phyloP scores from a whole-genome alignment of 2,113 vertebrate genomes.

The Pseudopodoces humilis region DNA sequence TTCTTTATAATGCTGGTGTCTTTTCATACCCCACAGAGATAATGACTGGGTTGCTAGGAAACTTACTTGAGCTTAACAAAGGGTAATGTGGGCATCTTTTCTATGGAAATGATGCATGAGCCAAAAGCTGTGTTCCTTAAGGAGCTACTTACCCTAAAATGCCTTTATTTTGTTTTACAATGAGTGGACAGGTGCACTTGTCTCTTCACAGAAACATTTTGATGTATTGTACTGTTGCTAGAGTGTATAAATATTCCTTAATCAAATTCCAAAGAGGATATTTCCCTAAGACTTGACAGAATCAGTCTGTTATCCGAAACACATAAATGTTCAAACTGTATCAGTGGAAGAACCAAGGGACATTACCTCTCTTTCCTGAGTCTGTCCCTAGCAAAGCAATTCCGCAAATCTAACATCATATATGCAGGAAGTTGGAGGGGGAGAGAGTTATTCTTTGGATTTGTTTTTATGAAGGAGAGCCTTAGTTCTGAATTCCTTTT shows the following conservation, averaged over 20 bases:
- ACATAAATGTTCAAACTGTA: neutral
- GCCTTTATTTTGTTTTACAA: neutral
- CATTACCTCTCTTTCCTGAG: neutral
- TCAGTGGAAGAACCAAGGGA: neutral
- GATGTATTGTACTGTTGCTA: neutral
- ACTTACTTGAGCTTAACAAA: constrained; percentile 3
- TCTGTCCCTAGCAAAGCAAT: neutral
- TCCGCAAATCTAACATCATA: neutral
- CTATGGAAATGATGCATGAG: neutral
- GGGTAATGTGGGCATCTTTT: neutral
- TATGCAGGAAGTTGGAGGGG: neutral
- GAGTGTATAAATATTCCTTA: neutral
- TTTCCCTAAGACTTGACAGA: neutral
- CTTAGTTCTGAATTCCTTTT: neutral
- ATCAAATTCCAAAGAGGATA: neutral
- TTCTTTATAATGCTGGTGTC: neutral
- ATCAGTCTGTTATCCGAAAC: neutral
- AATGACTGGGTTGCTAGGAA: constrained; percentile 53
- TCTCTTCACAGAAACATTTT: neutral
- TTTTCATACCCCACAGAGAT: constrained; percentile 2
- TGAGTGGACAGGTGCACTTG: neutral
- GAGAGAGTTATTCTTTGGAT: neutral
- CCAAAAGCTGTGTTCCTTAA: constrained; percentile 7
- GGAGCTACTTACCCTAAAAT: neutral
- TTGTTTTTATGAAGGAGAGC: neutral